phyloP scores from a whole-genome alignment of 2,113 vertebrate species.

The Hydrolagus affinis region DNA sequence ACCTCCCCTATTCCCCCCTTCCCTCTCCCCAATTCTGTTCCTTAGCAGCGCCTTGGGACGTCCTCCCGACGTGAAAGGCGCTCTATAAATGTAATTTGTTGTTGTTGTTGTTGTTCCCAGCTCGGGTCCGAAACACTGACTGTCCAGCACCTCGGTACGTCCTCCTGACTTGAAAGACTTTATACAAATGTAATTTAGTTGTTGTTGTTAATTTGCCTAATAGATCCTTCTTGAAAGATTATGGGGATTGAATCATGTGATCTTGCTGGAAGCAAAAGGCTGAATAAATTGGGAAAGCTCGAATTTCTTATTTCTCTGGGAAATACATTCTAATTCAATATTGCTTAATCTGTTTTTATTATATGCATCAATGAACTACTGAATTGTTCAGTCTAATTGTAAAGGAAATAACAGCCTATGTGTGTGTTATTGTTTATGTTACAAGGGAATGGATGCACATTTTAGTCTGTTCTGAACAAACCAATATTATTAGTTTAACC shows the following conservation, averaged over 20 bases:
- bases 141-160: no score
- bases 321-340: neutral
- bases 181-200: no score
- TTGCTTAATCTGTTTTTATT: constrained; percentile 15
- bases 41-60: no score
- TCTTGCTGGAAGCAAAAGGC: neutral
- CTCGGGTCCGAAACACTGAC: no score
- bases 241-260: neutral
- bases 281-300: neutral
- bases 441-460: neutral
- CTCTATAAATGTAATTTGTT: no score
- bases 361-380: neutral
- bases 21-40: no score
- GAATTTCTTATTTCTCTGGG: neutral
- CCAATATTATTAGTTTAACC: neutral
- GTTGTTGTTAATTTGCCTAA: constrained; percentile 1
- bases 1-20: no score
- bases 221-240: neutral
- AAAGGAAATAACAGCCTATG: constrained; percentile 12
- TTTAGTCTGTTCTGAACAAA: neutral
- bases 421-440: neutral
- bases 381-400: neutral
- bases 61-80: no score
- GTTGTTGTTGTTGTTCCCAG: no score
- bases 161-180: no score